Evolutionary conservation across 92 coral and sea anemone genomes (phyloP), one percentile per base, ranked within the genome.

Genomic region (Porites cylindrica): DNA sequence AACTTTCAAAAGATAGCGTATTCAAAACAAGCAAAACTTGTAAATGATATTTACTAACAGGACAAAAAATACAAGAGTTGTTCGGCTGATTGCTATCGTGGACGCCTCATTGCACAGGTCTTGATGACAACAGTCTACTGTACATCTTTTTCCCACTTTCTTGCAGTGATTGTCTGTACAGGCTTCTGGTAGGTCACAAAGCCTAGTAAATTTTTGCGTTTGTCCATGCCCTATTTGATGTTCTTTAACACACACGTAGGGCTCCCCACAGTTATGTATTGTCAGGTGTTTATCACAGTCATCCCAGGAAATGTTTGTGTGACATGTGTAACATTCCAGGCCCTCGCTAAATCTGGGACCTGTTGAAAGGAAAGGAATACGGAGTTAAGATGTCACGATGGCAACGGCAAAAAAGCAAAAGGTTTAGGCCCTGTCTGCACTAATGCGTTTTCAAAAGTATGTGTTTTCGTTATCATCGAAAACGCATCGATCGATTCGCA

Each of bases 91-190:
- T 73, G 59, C 4, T 53, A 60, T 12, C 59, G 38, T 19, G 2
- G 71, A 26, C 10, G 78, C 78, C 10, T 38, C 29, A 67, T 82
- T 82, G 43, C 86, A 82, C 13, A 70, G 21, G 86, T 82, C 86
- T 21, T 29, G n/a, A 82, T 82, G 86, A 14, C 86, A 82, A 82
- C 86, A 82, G 14, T 82, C n/a, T n/a, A 32, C 5, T 13, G 6
- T 69, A 4, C 86, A 82, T 1, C 6, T 20, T 10, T 0, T 58
- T 8, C 60, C 64, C 1, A 0, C 18, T 75, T 4, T 2, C 13
- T 53, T 8, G 70, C 86, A 82, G 70, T 82, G 58, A 29, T 19
- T 20, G 70, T 59, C 14, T 29, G 77, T 82, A 10, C 86, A 82
- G 6, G 14, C 17, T 0, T 38, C 68, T 18, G 78, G 70, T 29